phyloP scores from a whole-genome alignment of 2,888 invertebrate species.

The Dusona sp. region DNA sequence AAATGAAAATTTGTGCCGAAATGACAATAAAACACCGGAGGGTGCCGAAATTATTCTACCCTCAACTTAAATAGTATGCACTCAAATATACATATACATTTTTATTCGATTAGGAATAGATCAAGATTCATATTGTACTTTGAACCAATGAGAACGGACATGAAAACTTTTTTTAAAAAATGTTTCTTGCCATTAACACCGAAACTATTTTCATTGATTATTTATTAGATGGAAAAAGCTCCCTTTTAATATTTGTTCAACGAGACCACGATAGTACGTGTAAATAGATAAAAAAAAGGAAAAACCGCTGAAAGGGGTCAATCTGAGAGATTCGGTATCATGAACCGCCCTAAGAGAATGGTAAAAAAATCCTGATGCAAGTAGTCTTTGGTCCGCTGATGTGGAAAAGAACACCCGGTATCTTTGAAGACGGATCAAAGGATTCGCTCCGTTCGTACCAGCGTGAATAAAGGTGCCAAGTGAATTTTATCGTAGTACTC shows the following conservation, averaged over 20 bases:
- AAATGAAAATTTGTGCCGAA: background rate
- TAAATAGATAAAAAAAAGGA: slow-evolving; percentile 1
- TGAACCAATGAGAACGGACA: background rate
- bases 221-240: background rate
- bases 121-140: background rate
- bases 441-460: slow-evolving; percentile 51
- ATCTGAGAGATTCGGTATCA: slow-evolving; percentile 18
- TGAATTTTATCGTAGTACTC: slow-evolving; percentile 70
- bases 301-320: slow-evolving; percentile 18
- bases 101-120: background rate
- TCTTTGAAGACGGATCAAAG: slow-evolving; percentile 71
- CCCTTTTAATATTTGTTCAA: background rate
- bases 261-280: background rate
- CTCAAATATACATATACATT: background rate
- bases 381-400: slow-evolving; percentile 63
- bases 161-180: background rate
- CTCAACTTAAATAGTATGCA: background rate
- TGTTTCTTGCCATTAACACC: background rate
- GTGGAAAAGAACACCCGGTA: slow-evolving; percentile 71
- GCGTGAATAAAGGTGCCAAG: slow-evolving; percentile 69
- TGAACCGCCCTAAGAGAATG: slow-evolving; percentile 19
- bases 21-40: background rate
- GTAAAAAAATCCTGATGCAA: slow-evolving; percentile 52
- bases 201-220: background rate
- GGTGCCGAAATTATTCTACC: background rate